Evolutionary conservation across 1,140 invertebrate species (phyloP).

Genomic region (Anoplophora glabripennis): DNA sequence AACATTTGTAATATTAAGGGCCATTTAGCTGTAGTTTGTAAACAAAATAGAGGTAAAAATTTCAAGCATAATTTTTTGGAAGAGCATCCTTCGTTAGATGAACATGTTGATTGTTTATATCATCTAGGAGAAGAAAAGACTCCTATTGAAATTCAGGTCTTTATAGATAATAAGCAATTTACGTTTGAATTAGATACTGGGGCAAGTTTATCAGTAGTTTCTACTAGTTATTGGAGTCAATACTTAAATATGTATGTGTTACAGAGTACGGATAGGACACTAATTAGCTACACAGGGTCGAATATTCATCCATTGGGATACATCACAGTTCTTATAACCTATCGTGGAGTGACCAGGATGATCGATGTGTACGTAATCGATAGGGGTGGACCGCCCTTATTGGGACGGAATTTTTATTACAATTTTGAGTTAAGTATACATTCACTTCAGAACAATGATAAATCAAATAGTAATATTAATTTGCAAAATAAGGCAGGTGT

Average conservation of each 20-base stretch:
- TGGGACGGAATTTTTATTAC: slow-evolving; percentile 2
- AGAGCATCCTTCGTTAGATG: too few relatives aligned
- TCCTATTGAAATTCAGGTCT: not conserved
- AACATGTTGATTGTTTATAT: too few relatives aligned
- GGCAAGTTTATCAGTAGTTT: not conserved
- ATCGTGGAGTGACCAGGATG: too few relatives aligned
- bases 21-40: not conserved
- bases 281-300: not conserved
- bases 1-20: not conserved
- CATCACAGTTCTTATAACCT: not conserved
- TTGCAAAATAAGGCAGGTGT: too few relatives aligned
- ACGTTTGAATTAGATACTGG: slow-evolving; percentile 9
- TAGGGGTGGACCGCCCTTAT: not conserved
- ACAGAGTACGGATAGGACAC: not conserved
- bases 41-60: not conserved
- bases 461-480: too few relatives aligned
- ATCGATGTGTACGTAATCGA: not conserved
- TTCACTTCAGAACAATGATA: too few relatives aligned
- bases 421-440: too few relatives aligned
- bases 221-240: not conserved
- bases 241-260: not conserved
- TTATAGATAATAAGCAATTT: not conserved
- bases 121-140: not conserved
- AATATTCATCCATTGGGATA: slow-evolving; percentile 3
- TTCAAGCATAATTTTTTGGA: too few relatives aligned